A percentile compares a stretch with the other conserved stretches of the same genome.
Evolutionary conservation across 2,888 invertebrate species (phyloP).

Genomic region (Cosmia trapezina): DNA sequence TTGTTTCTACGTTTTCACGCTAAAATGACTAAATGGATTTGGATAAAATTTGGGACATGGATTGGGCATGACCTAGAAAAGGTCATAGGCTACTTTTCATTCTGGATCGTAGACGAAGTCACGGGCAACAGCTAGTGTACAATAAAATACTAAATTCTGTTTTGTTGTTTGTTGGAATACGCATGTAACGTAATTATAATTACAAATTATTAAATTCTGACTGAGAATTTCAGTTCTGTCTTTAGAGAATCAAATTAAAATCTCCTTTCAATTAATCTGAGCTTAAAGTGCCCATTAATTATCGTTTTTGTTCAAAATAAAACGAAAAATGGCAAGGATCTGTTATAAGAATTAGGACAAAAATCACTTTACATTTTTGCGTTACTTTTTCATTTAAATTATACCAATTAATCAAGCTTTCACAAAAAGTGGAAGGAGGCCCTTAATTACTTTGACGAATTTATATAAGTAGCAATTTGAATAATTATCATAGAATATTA

Average conservation of each 20-base stretch:
- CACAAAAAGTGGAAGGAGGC: conserved; percentile 5
- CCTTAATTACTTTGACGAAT: conserved; percentile 24
- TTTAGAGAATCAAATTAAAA: conserved; percentile 1
- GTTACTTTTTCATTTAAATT: conserved; percentile 41
- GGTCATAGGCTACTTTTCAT: no score
- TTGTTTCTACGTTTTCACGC: no score
- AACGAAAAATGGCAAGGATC: conserved; percentile 16
- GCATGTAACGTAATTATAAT: no score
- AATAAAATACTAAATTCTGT: not conserved
- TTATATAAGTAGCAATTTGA: conserved; percentile 12
- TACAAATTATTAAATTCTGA: not conserved
- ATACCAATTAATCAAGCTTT: conserved; percentile 34
- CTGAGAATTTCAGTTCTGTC: not conserved
- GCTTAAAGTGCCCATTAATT: conserved; percentile 29
- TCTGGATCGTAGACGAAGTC: no score
- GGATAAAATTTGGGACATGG: no score
- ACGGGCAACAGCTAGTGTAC: no score
- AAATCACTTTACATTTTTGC: conserved; percentile 37
- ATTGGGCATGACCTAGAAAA: no score
- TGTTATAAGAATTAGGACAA: conserved; percentile 9
- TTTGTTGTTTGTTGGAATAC: no score
- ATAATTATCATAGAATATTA: conserved; percentile 11
- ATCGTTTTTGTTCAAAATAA: conserved; percentile 12
- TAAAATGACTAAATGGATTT: no score
- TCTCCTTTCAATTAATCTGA: conserved; percentile 11